Base-by-base conservation (phyloP, 2,113 vertebrate genomes). In the Salminus brasiliensis region DNA sequence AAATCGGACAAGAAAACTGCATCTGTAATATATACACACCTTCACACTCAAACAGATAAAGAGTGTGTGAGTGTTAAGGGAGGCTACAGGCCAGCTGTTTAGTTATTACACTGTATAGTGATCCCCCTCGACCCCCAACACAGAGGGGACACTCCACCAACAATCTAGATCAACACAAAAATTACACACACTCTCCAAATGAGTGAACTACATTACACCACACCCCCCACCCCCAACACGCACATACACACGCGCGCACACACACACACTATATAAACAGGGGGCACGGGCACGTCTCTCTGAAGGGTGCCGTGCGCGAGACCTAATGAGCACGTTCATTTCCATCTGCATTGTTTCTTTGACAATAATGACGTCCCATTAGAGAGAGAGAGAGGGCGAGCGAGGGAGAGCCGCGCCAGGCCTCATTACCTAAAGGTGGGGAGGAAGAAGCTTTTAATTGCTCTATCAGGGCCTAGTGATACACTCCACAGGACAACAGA, bases 301-400 rank as follows among this genome's bases (percentile, higher is more conserved):
- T 94, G 94, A 81, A 72, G 59, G 74, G 66, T 87, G 97, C 95
- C 93, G 95, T 95, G 95, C 94, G 94, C 97, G 95, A 97, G 93
- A 94, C 77, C 97, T 98, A 99, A 99, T 99, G 97, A 99, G 97
- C 96, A 96, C 97, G 97, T 99, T 98, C 97, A 99, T 99, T 99
- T 99, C 96, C 97, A 99, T 99, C 97, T 98, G 97, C 97, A 99
- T 97, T 98, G 97, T 99, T 99, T 98, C 97, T 97, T 97, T 98
- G 97, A 98, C 97, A 98, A 98, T 98, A 99, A 99, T 97, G 97
- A 98, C 97, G 97, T 99, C 97, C 97, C 97, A 97, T 98, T 97
- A 98, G 96, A 96, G 96, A 95, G 97, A 95, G 96, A 96, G 97
- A 97, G 97, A 97, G 97, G 96, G 96, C 96, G 97, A 96, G 97